Evolutionary conservation across 2,888 invertebrate species (phyloP).

Genomic region (Nyleta sp.): DNA sequence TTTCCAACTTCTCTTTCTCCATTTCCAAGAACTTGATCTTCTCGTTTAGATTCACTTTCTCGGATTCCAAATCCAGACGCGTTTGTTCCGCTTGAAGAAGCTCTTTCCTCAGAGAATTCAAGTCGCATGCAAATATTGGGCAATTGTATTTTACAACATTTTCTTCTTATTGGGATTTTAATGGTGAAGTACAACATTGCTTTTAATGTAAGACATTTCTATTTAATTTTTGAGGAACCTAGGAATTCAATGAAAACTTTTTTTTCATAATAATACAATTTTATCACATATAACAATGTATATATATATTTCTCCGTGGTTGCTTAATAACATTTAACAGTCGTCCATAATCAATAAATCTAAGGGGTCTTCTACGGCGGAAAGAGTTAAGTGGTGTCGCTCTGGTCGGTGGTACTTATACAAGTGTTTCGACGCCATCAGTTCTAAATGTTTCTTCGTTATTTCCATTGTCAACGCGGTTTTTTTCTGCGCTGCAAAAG

Average conservation of each 20-base stretch:
- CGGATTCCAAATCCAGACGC: conserved; percentile 93
- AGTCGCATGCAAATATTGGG: too few species aligned
- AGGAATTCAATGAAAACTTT: too few species aligned
- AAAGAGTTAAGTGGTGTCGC: neutral
- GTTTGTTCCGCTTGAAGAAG: conserved; percentile 93
- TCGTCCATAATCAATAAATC: too few species aligned
- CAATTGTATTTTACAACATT: too few species aligned
- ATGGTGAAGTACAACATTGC: too few species aligned
- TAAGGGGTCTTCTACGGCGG: too few species aligned
- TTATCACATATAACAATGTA: too few species aligned
- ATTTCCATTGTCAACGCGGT: neutral
- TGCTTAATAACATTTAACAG: neutral
- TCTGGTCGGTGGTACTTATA: neutral
- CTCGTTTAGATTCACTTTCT: conserved; percentile 91
- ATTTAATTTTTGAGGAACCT: too few species aligned
- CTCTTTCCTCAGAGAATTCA: conserved; percentile 93
- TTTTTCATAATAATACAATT: too few species aligned
- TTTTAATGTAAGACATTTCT: too few species aligned
- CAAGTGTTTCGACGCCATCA: neutral
- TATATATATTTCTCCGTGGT: too few species aligned
- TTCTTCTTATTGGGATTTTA: too few species aligned
- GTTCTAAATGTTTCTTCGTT: conserved; percentile 3
- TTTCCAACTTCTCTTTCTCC: conserved; percentile 91
- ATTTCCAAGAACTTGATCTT: conserved; percentile 92
- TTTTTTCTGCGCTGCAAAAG: neutral